Base-by-base conservation (phyloP, 2,797 vertebrate genomes). In the Hephaestus fuliginosus region DNA sequence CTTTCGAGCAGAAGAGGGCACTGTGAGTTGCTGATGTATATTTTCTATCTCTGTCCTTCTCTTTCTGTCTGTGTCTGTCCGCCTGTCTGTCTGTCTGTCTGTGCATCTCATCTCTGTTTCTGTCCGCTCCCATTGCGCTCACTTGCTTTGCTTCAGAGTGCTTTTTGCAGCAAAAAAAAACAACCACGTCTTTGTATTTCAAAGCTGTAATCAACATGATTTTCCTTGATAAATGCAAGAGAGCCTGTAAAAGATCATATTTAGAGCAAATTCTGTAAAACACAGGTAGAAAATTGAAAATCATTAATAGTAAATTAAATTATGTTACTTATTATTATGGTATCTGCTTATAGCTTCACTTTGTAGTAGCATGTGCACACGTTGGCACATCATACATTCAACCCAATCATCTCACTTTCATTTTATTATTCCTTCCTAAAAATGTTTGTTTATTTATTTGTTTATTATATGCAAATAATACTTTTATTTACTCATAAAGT, bases 1-100 rank as follows among this genome's bases (percentile, higher is more conserved):
- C 73, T 68, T 74, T 73, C 44, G 80, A 94, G 93, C 96, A 96
- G 95, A 94, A 96, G 96, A 95, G 95, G 96, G 96, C 95, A 95
- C 95, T 95, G 83, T 94, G 92, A 91, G 89, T 95, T 60, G 86
- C 93, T 89, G 85, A 78, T 84, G 86, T 65, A 48, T 70, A 36
- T 81, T 82, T 64, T 76, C 69, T 33, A 39, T 33, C 63, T 82
- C 80, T 70, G 76, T 78, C 70, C 76, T 74, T 64, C 62, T 74
- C 65, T 85, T 70, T 78, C 81, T 80, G 56, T 79, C 56, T 72
- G 13, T 46, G 13, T 66, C 70, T 64, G 56, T 79, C 56, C 70
- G 13, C 41, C 70, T 75, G 56, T 79, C 56, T 72, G 13, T 46
- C 70, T 75, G 49, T 81, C 60, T 68, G 15, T 71, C 60, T 78